Base-by-base conservation (phyloP, 1,140 invertebrate genomes). In the Mesaphorura yosii region DNA sequence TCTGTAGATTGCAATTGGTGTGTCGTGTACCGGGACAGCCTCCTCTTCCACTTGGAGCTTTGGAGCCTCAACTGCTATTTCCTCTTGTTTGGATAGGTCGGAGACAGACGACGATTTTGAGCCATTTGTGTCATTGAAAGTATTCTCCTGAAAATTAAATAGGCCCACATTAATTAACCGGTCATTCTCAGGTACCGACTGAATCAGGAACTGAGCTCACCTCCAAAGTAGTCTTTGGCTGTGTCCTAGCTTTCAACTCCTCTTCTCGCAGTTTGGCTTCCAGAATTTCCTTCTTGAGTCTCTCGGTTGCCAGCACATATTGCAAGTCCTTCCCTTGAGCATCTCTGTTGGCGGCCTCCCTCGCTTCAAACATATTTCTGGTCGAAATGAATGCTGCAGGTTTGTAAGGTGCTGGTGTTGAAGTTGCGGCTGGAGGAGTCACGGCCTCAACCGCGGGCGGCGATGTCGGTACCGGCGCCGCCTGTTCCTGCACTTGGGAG, bases 251-350 rank as follows among this genome's bases (percentile, higher is more conserved):
- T 34, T 34, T 20, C 14, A 57, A 20, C 37, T 57, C 55, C 27
- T 41, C 49, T 48, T 57, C 55, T 4, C 55, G 19, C 23, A 27
- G 1, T 26, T 42, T 19, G 20, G 20, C 37, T 25, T 57, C 55
- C 37, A 40, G 37, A 31, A 57, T 57, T 41, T 57, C 55, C 14
- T 25, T 46, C 27, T 45, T 45, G 20, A 57, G 50, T 23, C 55
- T 51, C n/a, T 55, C 49, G 15, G 55, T 57, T 1, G 55, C 55
- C 49, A 52, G 47, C 48, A 40, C 37, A 28, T 51, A 48, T 26
- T 57, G 49, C 10, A 48, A n/a, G 25, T 51, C 48, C 23, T 46
- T 25, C 4, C 23, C 19, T 14, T 20, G 22, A 46, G 12, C 7
- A 46, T 10, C 10, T 34, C 10, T 34, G 31, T 10, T n/a, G n/a